Base-by-base conservation (phyloP, 1,140 invertebrate genomes). In the Zaprionus inermis region DNA sequence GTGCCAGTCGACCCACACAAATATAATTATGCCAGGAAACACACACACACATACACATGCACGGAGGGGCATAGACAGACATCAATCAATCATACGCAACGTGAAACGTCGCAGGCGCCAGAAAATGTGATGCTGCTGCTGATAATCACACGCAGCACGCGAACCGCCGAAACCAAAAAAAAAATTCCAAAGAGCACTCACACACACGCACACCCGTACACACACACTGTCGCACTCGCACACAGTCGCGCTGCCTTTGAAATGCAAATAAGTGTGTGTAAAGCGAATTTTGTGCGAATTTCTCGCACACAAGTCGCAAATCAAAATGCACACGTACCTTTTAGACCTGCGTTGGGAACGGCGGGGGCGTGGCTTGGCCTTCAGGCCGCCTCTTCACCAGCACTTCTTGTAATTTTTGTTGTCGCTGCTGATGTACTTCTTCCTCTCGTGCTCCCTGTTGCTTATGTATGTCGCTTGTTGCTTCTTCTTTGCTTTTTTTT, bases 41-140 rank as follows among this genome's bases (percentile, higher is more conserved):
- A 60, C 52, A 54, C 55, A 72, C 49, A 66, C 38, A 63, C 20
- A 44, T 22, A 59, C 12, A 44, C 36, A 14, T 3, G 30, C 58
- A 49, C 30, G 22, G 51, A 22, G 18, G 61, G 30, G 41, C 52
- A 56, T 64, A 66, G 32, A 52, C 58, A 64, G 49, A 64, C 73
- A 79, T 71, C 77, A 80, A 88, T 88, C 83, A 88, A 88, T 88
- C 83, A 88, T 84, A 88, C 83, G 83, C 84, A 69, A 61, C 57
- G 77, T 83, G 73, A 61, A 72, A 70, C 84, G 66, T 72, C 38
- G 54, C 72, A 80, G 75, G 71, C 74, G 55, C 68, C 73, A 64
- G 55, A 75, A 64, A 71, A 41, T 59, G 70, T 58, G 60, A 66
- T 66, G n/a, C 36, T 61, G 51, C 74, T 52, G 55, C 74, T 52